Conservation (phyloP, 1,140 invertebrate genomes). For the Eubasilissa regina region DNA sequence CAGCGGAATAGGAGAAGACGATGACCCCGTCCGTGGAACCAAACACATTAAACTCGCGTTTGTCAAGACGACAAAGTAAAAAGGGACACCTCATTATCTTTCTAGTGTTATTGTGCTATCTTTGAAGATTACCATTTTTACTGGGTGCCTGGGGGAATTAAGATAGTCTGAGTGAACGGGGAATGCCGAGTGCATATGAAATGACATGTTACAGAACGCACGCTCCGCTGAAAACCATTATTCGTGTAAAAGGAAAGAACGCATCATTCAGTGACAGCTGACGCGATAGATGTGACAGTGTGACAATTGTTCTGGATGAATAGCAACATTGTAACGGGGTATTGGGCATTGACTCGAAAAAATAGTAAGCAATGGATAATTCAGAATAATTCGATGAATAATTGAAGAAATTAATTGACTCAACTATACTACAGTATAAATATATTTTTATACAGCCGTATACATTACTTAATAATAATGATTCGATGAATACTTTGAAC, state of each 20-base stretch:
- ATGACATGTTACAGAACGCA: not conserved
- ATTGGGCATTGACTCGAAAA: not conserved
- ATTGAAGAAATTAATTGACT: too few relatives aligned
- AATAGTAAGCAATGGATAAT: too few relatives aligned
- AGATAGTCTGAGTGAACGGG: not conserved
- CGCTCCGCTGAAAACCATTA: slow-evolving; percentile 6
- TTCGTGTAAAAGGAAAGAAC: slow-evolving; percentile 8
- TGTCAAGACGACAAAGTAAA: not conserved
- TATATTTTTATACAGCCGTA: too few relatives aligned
- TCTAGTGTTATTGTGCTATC: not conserved
- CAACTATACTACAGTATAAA: too few relatives aligned
- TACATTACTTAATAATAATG: too few relatives aligned
- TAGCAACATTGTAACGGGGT: not conserved
- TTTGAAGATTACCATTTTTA: not conserved
- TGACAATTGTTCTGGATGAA: slow-evolving; percentile 1
- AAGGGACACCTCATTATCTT: slow-evolving; percentile 6
- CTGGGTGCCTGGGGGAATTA: not conserved
- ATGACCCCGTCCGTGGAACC: slow-evolving; percentile 27
- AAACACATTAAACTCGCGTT: not conserved
- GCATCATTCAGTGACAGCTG: not conserved
- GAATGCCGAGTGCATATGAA: slow-evolving; percentile 4
- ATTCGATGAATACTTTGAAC: too few relatives aligned
- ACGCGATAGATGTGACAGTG: slow-evolving; percentile 12
- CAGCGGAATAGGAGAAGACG: slow-evolving; percentile 17
- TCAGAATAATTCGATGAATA: too few relatives aligned